Base-by-base conservation (phyloP, 2,888 invertebrate genomes). In the Coelinius sp. region DNA sequence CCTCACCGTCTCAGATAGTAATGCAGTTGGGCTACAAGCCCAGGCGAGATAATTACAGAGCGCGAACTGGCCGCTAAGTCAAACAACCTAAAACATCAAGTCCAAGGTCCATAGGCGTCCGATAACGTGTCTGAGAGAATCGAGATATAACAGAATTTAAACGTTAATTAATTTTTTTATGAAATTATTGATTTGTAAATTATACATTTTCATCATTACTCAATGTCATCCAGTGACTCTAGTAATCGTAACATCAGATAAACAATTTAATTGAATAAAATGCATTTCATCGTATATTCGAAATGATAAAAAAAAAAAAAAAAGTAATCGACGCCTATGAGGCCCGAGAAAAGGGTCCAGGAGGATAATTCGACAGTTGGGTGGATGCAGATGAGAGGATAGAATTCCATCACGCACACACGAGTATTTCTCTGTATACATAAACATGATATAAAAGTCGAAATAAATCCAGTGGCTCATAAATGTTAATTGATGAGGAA, bases 21-120 rank as follows among this genome's bases (percentile, higher is more conserved):
- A 82, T 83, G 83, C 84, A 84, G 82, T 83, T 84, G 82, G 83
- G 81, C 81, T 84, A 84, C 83, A 84, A 83, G 84, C 85, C 46
- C 84, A 85, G 85, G 86, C 85, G 86, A 85, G 86, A 86, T 85
- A 86, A 86, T 86, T 85, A 85, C 86, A 86, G 84, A 85, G 86
- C 85, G 84, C 85, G 81, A 74, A 81, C 77, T 80, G 82, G 78
- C 85, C 86, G 86, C 85, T 84, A 86, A 86, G 85, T 86, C 86
- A 86, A 86, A 86, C 86, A 86, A 86, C 85, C 85, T 85, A 85
- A 86, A 38, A 84, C 85, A 85, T 84, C 85, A 80, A 81, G 77
- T 77, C 73, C 74, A 73, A 46, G 71, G 49, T 68, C 71, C 76
- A 76, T 77, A 74, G 79, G 78, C 77, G 74, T 65, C 75, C 72